Conservation (phyloP, 2,113 vertebrate genomes). For the Epinephelus cyanopodus region DNA sequence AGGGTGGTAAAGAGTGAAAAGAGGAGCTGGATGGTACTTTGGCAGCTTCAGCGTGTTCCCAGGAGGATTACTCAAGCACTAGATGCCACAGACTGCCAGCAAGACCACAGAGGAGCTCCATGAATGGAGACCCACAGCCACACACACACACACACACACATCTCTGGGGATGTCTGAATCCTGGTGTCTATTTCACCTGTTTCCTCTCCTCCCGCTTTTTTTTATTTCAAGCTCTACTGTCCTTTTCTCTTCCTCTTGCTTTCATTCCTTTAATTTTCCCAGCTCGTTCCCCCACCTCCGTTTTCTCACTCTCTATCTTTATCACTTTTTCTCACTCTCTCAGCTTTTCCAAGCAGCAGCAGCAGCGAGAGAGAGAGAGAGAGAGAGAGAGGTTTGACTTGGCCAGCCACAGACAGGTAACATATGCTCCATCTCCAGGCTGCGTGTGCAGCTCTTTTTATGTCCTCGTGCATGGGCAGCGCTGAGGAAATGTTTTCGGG, state of each 20-base stretch:
- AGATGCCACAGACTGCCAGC: conserved; percentile 73
- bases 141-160: conserved; percentile 29
- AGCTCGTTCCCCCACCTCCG: not conserved
- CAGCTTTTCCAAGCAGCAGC: conserved; percentile 15
- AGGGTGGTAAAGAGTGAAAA: conserved; percentile 70
- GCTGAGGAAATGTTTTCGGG: not conserved
- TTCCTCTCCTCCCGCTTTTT: conserved; percentile 16
- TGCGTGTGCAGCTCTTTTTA: conserved; percentile 20
- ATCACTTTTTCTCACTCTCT: conserved; percentile 1
- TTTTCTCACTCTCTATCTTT: conserved; percentile 22
- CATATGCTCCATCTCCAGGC: conserved; percentile 48
- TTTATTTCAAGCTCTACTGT: not conserved
- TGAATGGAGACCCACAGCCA: conserved; percentile 67
- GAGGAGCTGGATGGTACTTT: conserved; percentile 81
- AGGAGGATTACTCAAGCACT: conserved; percentile 85
- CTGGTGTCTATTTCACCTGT: conserved; percentile 40
- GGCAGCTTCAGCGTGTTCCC: conserved; percentile 83
- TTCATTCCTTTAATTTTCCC: conserved; percentile 7
- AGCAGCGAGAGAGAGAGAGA: too few relatives aligned
- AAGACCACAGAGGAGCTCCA: conserved; percentile 61
- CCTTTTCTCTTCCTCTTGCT: not conserved
- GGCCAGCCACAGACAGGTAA: conserved; percentile 55
- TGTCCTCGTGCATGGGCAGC: conserved; percentile 1
- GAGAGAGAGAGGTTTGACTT: conserved; percentile 23
- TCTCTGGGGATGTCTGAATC: conserved; percentile 15